A percentile compares a stretch with the other conserved stretches of the same genome.
Evolutionary conservation across 2,888 invertebrate genomes (phyloP).

Genomic region (Amiota minor): DNA sequence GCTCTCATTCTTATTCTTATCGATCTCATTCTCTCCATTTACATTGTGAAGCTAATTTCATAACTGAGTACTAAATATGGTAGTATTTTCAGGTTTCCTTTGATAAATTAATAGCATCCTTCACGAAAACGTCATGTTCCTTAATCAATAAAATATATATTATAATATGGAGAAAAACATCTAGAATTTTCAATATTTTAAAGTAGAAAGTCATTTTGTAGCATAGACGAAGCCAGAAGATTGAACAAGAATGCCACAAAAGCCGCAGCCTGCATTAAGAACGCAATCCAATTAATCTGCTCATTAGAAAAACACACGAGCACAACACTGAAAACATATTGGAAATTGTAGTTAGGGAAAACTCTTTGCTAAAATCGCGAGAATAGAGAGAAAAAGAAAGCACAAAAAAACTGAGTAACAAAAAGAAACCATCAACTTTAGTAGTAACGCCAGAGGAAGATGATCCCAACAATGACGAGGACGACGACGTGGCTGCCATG

Average conservation of each 20-base stretch:
- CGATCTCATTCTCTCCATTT: no score
- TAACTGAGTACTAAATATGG: no score
- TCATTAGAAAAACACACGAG: constrained; percentile 56
- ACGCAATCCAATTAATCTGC: constrained; percentile 66
- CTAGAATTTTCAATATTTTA: no score
- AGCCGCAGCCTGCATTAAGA: constrained; percentile 56
- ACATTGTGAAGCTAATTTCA: no score
- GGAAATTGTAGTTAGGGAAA: constrained; percentile 32
- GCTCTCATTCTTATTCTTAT: no score
- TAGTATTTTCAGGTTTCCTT: no score
- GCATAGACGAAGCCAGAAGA: no score
- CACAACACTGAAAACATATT: constrained; percentile 38
- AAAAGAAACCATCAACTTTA: constrained; percentile 6
- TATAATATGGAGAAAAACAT: no score
- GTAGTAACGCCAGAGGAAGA: constrained; percentile 4
- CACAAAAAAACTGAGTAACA: constrained; percentile 19
- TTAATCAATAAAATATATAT: no score
- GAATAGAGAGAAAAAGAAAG: constrained; percentile 60
- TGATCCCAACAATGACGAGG: neutral
- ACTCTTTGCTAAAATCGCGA: constrained; percentile 9
- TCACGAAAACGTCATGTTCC: no score
- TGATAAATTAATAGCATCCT: no score
- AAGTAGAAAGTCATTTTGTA: no score
- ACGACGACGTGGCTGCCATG: constrained; percentile 25
- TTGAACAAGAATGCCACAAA: constrained; percentile 21